Conservation (phyloP, 2,797 vertebrate genomes). For the Crax fasciolata region DNA sequence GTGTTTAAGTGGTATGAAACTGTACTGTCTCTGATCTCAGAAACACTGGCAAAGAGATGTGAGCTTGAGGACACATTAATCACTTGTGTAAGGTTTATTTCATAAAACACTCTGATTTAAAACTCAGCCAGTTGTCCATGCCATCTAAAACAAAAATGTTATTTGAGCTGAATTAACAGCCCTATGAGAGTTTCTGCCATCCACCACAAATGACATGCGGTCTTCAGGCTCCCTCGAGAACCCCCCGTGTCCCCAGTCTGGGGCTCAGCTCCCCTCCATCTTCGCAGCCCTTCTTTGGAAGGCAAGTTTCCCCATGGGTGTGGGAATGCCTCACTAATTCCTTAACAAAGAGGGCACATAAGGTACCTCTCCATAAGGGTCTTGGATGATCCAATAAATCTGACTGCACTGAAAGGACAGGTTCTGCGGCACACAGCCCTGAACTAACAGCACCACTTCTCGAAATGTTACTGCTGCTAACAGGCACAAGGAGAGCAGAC, state of each 20-base stretch:
- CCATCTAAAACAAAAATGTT: background rate
- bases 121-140: background rate
- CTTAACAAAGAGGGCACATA: background rate
- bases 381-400: background rate
- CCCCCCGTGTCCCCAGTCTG: background rate
- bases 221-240: background rate
- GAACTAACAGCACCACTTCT: background rate
- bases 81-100: background rate
- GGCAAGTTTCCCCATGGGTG: background rate
- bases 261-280: background rate
- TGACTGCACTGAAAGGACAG: background rate
- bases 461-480: background rate
- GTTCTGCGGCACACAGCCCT: background rate
- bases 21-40: background rate
- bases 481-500: background rate
- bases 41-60: background rate
- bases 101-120: conserved; percentile 3
- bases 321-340: accelerated
- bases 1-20: background rate
- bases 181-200: background rate
- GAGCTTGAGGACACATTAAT: background rate
- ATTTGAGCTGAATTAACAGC: background rate
- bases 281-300: accelerated
- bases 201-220: background rate
- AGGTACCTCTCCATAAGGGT: background rate